These are phyloP conservation scores for Polietes domitor DNA, from an alignment of 2,888 invertebrate genomes.

Conservation along the genomic window DNA sequence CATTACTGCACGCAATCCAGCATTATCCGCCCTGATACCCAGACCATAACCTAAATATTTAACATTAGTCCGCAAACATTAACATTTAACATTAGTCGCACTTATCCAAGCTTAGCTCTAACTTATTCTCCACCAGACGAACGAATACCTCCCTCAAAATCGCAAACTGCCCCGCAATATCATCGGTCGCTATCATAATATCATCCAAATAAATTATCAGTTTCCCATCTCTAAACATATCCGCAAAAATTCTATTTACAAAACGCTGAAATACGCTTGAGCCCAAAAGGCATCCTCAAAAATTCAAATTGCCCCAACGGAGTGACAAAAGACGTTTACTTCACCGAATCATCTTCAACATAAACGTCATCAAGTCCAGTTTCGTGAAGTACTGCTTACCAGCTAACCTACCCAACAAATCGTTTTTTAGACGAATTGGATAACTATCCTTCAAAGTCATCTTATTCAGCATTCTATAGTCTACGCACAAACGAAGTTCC, in stretches of 20 bases:
- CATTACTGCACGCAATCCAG: neutral
- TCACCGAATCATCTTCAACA: slow-evolving; percentile 36
- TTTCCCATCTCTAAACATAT: slow-evolving; percentile 45
- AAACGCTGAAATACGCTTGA: slow-evolving; percentile 53
- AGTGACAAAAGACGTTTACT: slow-evolving; percentile 44
- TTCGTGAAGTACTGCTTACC: slow-evolving; percentile 52
- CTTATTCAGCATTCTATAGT: slow-evolving; percentile 50
- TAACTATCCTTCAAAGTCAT: slow-evolving; percentile 49
- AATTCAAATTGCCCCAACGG: slow-evolving; percentile 38
- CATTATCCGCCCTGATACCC: slow-evolving; percentile 48
- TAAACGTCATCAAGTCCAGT: slow-evolving; percentile 49
- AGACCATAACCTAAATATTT: slow-evolving; percentile 53
- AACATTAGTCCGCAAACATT: slow-evolving; percentile 43
- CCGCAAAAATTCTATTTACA: slow-evolving; percentile 51
- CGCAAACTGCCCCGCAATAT: slow-evolving; percentile 32
- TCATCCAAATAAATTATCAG: slow-evolving; percentile 58
- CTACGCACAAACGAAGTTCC: slow-evolving; percentile 39
- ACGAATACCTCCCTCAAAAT: slow-evolving; percentile 44
- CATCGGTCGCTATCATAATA: slow-evolving; percentile 54
- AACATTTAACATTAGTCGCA: too few species aligned
- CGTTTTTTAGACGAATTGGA: slow-evolving; percentile 54
- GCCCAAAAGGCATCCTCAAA: slow-evolving; percentile 58
- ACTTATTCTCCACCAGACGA: slow-evolving; percentile 22
- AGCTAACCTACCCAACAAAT: slow-evolving; percentile 48
- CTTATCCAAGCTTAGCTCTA: slow-evolving; percentile 55